Evolutionary conservation across 1,140 invertebrate genomes (phyloP).

Genomic region (Anastatus disparis): DNA sequence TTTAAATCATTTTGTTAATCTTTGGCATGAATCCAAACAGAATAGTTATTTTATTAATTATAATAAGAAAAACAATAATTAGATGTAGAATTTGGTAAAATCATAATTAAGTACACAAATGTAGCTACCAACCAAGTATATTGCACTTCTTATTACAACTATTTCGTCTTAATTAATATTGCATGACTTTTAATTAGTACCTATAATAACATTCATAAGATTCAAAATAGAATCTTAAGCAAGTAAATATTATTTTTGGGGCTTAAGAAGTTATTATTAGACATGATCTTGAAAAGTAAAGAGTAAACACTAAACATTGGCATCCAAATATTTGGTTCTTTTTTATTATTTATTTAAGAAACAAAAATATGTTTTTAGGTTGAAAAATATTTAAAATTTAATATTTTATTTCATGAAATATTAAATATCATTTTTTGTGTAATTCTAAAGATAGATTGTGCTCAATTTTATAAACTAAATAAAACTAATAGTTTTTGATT

Average conservation of each 20-base stretch:
- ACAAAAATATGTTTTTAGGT: too few species aligned
- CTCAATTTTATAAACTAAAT: constrained; percentile 59
- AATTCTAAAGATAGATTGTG: constrained; percentile 56
- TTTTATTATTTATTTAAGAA: too few species aligned
- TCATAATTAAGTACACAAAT: too few species aligned
- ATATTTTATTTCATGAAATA: too few species aligned
- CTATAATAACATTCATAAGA: background rate
- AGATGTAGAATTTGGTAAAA: constrained; percentile 17
- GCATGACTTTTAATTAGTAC: background rate
- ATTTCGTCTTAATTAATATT: background rate
- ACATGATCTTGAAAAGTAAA: background rate
- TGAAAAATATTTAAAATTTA: too few species aligned
- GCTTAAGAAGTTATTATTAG: constrained; percentile 14
- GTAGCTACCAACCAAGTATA: background rate
- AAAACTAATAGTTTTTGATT: constrained; percentile 52
- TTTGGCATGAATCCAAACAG: background rate
- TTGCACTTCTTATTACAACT: background rate
- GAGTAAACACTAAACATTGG: too few species aligned
- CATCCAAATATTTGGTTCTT: background rate
- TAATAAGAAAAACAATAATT: background rate
- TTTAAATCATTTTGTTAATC: background rate
- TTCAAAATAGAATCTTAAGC: background rate
- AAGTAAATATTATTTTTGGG: constrained; percentile 1
- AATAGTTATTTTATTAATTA: background rate
- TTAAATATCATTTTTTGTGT: background rate